Conservation (phyloP, 2,113 vertebrate genomes). For the Dryoscopus gambensis region DNA sequence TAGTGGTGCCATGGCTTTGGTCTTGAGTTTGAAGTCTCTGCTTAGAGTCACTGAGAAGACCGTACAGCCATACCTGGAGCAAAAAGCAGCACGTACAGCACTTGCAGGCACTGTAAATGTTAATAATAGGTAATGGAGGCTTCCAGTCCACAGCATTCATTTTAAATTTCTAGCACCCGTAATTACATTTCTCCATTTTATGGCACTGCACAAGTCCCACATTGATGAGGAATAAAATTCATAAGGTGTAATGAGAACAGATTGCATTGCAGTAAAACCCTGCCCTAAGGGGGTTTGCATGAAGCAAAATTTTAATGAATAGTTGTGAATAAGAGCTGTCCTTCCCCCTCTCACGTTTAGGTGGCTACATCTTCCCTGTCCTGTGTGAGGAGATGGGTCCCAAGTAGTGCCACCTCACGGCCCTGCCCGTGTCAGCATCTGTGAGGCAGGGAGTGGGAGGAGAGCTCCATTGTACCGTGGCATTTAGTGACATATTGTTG, state of each 20-base stretch:
- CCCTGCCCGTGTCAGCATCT: neutral
- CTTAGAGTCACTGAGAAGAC: neutral
- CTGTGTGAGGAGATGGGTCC: neutral
- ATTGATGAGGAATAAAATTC: neutral
- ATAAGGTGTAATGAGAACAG: neutral
- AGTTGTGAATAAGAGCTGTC: neutral
- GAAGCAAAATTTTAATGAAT: neutral
- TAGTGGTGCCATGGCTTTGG: neutral
- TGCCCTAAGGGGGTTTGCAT: neutral
- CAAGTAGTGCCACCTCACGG: neutral
- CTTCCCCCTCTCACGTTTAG: fast-evolving
- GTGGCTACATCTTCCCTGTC: neutral
- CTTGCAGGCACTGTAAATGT: neutral
- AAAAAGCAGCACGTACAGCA: neutral
- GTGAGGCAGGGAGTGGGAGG: neutral
- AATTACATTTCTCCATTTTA: neutral
- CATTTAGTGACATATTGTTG: fast-evolving
- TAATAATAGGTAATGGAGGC: neutral
- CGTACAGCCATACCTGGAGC: neutral
- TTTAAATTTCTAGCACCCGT: neutral
- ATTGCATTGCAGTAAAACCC: neutral
- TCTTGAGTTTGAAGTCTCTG: neutral
- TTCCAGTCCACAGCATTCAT: neutral
- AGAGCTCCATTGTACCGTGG: neutral
- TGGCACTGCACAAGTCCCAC: neutral